Conservation (phyloP, 2,888 invertebrate genomes). For the Cheilosia variabilis region DNA sequence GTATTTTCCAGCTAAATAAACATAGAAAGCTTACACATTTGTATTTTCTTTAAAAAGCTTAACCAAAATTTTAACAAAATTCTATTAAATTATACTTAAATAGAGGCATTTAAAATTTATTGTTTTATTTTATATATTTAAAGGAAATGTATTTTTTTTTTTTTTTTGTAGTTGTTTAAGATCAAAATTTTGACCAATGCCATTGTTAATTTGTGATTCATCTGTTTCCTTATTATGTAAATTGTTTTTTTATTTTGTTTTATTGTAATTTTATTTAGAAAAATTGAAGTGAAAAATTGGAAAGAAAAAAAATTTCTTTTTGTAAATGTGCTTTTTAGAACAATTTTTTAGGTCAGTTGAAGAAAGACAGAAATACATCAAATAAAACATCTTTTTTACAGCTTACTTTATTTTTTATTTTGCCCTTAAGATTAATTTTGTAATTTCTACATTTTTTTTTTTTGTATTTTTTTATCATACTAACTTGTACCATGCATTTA, state of each 20-base stretch:
- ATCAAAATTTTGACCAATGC: constrained; percentile 75
- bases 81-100: constrained; percentile 45
- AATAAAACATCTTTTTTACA: constrained; percentile 20
- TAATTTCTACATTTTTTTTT: constrained; percentile 43
- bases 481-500: constrained; percentile 68
- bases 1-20: background rate
- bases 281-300: constrained; percentile 67
- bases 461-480: constrained; percentile 35
- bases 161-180: constrained; percentile 67
- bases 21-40: constrained; percentile 17
- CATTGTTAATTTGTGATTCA: constrained; percentile 75
- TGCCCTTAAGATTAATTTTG: constrained; percentile 32
- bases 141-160: constrained; percentile 24
- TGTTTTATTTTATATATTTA: constrained; percentile 51
- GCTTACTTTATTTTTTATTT: constrained; percentile 31
- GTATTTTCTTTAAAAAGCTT: constrained; percentile 53
- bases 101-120: constrained; percentile 61
- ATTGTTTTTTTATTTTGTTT: constrained; percentile 66
- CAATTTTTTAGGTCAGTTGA: constrained; percentile 59
- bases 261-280: constrained; percentile 69
- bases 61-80: constrained; percentile 74
- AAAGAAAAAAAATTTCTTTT: constrained; percentile 33
- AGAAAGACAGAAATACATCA: constrained; percentile 12
- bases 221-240: constrained; percentile 70
- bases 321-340: constrained; percentile 45